These are phyloP conservation scores for Lepidocyrtinus sp. DNA, from an alignment of 2,888 invertebrate genomes.

Conservation along the genomic window DNA sequence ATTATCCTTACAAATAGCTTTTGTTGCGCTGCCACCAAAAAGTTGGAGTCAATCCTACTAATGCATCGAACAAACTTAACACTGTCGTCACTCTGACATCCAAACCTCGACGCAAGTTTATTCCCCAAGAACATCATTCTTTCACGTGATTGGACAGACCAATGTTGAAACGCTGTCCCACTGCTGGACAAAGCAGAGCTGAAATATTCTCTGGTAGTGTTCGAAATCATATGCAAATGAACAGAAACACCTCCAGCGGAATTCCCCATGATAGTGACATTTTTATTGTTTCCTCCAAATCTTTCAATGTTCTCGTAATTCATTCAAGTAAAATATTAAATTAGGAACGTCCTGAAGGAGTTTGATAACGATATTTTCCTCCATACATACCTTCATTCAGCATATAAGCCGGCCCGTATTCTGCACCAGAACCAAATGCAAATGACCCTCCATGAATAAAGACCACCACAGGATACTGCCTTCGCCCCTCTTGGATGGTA, in stretches of 20 bases:
- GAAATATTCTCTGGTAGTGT: constrained; percentile 25
- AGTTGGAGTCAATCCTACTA: constrained; percentile 37
- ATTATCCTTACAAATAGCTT: constrained; percentile 49
- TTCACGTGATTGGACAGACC: constrained; percentile 55
- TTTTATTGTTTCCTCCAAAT: constrained; percentile 42
- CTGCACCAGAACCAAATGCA: constrained; percentile 44
- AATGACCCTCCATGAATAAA: constrained; percentile 60
- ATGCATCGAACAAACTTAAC: constrained; percentile 55
- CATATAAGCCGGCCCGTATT: constrained; percentile 49
- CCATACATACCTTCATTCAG: no score
- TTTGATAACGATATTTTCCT: no score
- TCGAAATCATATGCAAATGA: constrained; percentile 59
- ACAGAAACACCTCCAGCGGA: constrained; percentile 44
- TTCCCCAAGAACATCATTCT: constrained; percentile 35
- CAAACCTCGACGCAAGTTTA: constrained; percentile 42
- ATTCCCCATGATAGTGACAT: constrained; percentile 48
- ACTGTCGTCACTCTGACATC: constrained; percentile 41
- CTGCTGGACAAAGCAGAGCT: no score
- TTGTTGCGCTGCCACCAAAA: constrained; percentile 58
- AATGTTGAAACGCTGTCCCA: constrained; percentile 55
- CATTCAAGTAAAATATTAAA: no score
- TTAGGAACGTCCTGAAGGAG: neutral
- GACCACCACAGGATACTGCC: constrained; percentile 50
- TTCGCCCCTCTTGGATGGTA: constrained; percentile 27
- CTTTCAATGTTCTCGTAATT: constrained; percentile 41